A percentile compares a stretch with the other conserved stretches of the same genome.
Evolutionary conservation across 2,797 vertebrate species (phyloP).

Genomic region (Scleropages formosus): DNA sequence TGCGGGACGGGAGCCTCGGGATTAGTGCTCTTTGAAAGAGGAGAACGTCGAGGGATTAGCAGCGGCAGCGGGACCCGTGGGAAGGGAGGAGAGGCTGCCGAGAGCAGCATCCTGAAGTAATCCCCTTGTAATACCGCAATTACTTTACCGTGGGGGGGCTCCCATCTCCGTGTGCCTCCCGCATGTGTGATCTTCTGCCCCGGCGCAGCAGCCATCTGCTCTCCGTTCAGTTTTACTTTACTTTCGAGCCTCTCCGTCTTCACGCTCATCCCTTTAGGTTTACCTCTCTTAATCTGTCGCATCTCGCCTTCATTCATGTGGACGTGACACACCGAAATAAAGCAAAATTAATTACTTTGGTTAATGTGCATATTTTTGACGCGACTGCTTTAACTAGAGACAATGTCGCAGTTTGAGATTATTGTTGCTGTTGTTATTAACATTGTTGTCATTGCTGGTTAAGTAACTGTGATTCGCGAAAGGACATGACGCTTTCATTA

Average conservation of each 20-base stretch:
- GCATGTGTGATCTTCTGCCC: conserved; percentile 11
- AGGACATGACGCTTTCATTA: too few relatives aligned
- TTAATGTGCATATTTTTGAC: too few relatives aligned
- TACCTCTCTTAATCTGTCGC: too few relatives aligned
- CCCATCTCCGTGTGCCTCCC: not conserved
- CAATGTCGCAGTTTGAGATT: not conserved
- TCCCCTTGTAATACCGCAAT: conserved; percentile 41
- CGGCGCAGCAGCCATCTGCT: not conserved
- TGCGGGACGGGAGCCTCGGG: conserved; percentile 42
- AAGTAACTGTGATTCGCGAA: too few relatives aligned
- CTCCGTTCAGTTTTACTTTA: not conserved
- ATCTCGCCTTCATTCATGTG: too few relatives aligned
- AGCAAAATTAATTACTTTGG: too few relatives aligned
- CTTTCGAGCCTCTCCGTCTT: too few relatives aligned
- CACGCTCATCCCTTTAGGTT: too few relatives aligned
- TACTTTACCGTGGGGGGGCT: conserved; percentile 35
- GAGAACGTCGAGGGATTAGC: conserved; percentile 67
- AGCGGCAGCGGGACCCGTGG: conserved; percentile 30
- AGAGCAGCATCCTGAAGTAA: conserved; percentile 57
- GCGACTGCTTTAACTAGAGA: too few relatives aligned
- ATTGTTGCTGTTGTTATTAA: not conserved
- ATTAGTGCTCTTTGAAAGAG: conserved; percentile 55
- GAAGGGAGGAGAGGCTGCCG: conserved; percentile 54
- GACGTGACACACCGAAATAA: too few relatives aligned
- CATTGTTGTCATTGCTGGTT: too few relatives aligned